Base-by-base conservation (phyloP, 1,140 invertebrate species). In the Ceratina calcarata region DNA sequence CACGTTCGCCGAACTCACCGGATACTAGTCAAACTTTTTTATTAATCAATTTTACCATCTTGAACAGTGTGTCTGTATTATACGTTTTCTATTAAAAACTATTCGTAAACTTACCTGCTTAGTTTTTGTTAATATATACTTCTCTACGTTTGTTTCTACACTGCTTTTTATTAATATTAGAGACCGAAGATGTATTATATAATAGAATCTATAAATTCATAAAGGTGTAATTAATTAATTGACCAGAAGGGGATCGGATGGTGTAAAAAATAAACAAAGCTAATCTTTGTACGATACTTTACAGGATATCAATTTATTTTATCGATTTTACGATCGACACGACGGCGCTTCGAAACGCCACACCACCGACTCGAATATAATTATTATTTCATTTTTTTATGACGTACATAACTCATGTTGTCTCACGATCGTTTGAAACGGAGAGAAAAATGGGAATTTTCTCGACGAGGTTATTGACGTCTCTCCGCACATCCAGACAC, bases 1-100 rank as follows among this genome's bases (percentile, higher is more conserved):
- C 92, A 99, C 98, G 91, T 99, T 99, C 94, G 94, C 95, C 80
- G 96, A 96, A 90, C 93, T 96, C 88, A 95, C 95, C 87, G 95
- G 95, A 84, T 96, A 95, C 90, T 96, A 94, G 89, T 55, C 1
- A 2, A 65, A 61, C 49, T 37, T 58, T 73, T 61, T 10, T 8
- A 45, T 24, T 12, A 15, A n/a, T 20, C 18, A 58, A 72, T 22
- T 55, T 8, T 49, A 22, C 15, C 10, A n/a, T 51, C 55, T 57
- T 22, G 27, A 13, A 76, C 24, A n/a, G 57, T 78, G 16, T 78
- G 57, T 22, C n/a, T 18, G 13, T 27, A 27, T 64, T 53, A 32
- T 66, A 58, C 15, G 3, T 76, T 76, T 76, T 77, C 57, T 77
- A 61, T 60, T 76, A 51, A 72, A 78, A 70, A 57, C 0, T 6